phyloP scores from a whole-genome alignment of 2,113 vertebrate species.

The Austrofundulus limnaeus region DNA sequence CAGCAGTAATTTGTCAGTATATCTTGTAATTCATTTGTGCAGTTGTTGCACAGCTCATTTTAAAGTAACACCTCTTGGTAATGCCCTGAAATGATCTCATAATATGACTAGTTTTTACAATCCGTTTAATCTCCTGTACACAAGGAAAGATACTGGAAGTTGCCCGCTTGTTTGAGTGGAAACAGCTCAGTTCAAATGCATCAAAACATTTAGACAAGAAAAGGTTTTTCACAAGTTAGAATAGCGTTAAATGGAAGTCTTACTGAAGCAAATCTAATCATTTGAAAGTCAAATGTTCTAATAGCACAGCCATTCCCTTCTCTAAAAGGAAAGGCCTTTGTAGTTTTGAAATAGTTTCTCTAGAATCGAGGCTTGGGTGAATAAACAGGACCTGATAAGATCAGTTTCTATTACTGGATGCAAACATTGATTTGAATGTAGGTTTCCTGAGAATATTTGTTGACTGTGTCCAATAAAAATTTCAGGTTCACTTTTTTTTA shows the following conservation, averaged over 20 bases:
- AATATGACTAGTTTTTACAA: not conserved
- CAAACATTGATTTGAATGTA: not conserved
- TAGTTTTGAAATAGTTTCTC: constrained; percentile 16
- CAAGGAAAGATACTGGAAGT: not conserved
- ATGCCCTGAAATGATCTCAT: no score
- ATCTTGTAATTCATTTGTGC: not conserved
- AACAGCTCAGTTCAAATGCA: not conserved
- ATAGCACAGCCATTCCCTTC: not conserved
- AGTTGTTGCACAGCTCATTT: not conserved
- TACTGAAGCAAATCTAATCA: not conserved
- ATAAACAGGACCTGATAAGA: not conserved
- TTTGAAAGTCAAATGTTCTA: not conserved
- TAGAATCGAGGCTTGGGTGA: not conserved
- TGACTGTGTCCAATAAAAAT: not conserved
- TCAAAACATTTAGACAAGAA: not conserved
- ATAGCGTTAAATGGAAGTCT: not conserved
- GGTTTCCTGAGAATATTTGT: constrained; percentile 21
- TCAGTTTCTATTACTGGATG: not conserved
- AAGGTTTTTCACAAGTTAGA: no score
- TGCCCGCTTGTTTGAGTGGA: no score
- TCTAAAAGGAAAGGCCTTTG: constrained; percentile 18
- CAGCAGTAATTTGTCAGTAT: not conserved
- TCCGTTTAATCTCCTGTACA: not conserved
- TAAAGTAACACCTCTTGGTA: no score
- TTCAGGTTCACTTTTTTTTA: constrained; percentile 49